Conservation (phyloP, 2,113 vertebrate species). For the Aegotheles bennettii region DNA sequence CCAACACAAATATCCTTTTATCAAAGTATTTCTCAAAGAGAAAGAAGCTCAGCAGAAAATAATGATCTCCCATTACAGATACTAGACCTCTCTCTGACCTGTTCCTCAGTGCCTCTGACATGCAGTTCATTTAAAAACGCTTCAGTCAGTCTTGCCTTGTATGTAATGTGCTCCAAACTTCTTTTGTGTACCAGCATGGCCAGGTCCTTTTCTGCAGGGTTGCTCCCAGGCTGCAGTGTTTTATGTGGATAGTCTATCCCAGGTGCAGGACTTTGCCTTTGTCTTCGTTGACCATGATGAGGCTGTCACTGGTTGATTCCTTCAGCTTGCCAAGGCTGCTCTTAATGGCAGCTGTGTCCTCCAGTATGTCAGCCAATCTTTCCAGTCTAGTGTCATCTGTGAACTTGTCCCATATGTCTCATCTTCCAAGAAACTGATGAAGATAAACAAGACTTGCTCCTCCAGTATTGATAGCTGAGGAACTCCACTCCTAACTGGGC, state of each 20-base stretch:
- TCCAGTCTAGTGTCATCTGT: neutral
- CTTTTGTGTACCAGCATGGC: neutral
- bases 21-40: neutral
- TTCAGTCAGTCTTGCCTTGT: neutral
- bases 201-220: neutral
- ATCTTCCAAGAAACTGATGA: neutral
- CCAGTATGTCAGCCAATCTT: neutral
- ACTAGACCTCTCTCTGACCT: neutral
- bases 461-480: neutral
- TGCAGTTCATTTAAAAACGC: neutral
- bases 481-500: neutral
- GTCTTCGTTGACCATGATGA: neutral
- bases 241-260: neutral
- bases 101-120: neutral
- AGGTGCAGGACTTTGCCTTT: neutral
- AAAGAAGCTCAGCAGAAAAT: neutral
- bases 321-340: neutral
- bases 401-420: neutral
- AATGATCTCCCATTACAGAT: neutral
- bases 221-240: neutral
- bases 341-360: neutral
- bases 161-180: neutral
- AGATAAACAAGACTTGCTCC: neutral
- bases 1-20: neutral
- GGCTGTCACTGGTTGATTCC: rapidly evolving